These are phyloP conservation scores for Nibea albiflora DNA, from an alignment of 2,113 vertebrate genomes.

Conservation along the genomic window DNA sequence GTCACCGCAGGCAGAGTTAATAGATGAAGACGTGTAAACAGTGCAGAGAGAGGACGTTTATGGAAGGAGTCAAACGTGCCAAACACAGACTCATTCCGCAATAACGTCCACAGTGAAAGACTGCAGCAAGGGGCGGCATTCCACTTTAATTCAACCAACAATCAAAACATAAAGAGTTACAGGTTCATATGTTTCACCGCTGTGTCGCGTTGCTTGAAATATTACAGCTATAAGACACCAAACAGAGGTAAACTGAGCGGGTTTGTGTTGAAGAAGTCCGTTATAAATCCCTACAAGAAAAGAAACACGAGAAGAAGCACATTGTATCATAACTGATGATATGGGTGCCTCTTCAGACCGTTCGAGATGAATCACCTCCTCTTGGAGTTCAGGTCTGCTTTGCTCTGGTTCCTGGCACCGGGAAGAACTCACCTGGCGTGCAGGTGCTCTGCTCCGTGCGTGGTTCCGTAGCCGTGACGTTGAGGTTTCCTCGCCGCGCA, in stretches of 20 bases:
- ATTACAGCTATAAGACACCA: slow-evolving; percentile 5
- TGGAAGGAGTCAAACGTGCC: slow-evolving; percentile 7
- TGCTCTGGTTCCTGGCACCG: not conserved
- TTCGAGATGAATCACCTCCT: slow-evolving; percentile 1
- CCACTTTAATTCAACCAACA: slow-evolving; percentile 19
- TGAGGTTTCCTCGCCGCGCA: slow-evolving; percentile 18
- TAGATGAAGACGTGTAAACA: not conserved
- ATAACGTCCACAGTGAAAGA: slow-evolving; percentile 12
- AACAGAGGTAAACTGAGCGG: slow-evolving; percentile 15
- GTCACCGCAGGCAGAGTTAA: not conserved
- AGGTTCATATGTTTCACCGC: slow-evolving; percentile 14
- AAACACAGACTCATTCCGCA: slow-evolving; percentile 13
- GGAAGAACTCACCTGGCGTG: slow-evolving; percentile 22
- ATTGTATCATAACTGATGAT: not conserved
- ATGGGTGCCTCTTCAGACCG: not conserved
- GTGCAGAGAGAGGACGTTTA: not conserved
- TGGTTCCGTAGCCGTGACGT: slow-evolving; percentile 12
- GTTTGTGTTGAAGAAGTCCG: not conserved
- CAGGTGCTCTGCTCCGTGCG: slow-evolving; percentile 13
- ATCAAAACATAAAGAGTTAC: slow-evolving; percentile 15
- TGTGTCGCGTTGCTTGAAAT: slow-evolving; percentile 3
- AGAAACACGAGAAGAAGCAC: not conserved
- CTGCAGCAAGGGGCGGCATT: not conserved
- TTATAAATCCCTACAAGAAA: not conserved
- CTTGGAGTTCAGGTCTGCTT: slow-evolving; percentile 1